Base-by-base conservation (phyloP, 2,113 vertebrate genomes). In the Bufo gargarizans region DNA sequence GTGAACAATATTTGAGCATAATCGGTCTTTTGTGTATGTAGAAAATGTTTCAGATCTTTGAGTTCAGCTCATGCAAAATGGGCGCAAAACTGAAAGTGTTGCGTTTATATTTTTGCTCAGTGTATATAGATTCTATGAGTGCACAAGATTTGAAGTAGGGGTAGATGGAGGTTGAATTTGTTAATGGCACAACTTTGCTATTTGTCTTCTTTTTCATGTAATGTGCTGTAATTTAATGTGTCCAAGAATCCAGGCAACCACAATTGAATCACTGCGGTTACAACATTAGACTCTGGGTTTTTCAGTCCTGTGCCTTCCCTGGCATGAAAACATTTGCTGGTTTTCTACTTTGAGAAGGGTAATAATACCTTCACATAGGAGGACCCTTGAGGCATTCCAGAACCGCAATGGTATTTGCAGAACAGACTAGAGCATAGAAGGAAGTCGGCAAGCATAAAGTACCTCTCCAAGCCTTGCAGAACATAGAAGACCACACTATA, bases 331-430 rank as follows among this genome's bases (percentile, higher is more conserved):
- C 67, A 55, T 17, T 55, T 16, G 2, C 61, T 58, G 17, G 8
- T 81, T 74, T 88, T 74, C 47, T 6, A 33, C n/a, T 47, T 55
- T 76, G 55, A 77, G 43, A 53, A 88, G 79, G 86, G 79, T 88
- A 83, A 87, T 80, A 87, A 87, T 80, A n/a, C 74, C 10, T 88
- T 88, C 55, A 83, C 80, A 83, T n/a, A 45, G 79, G 69, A 63
- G 56, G 80, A 56, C 69, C 86, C 80, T 76, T 65, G 80, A 88
- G 80, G 69, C 45, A 76, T 88, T 88, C 71, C 79, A 77, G 67
- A 88, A 5, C 43, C 63, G 50, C 67, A 77, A 58, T 88, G 86
- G 80, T 83, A 83, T 88, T 82, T 83, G 81, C 47, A 76, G 80
- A 88, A 65, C 10, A 55, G 80, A 77, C 14, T 76, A 47, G 19